Conservation (phyloP, 2,888 invertebrate genomes). For the Apomyelois bistriatella region DNA sequence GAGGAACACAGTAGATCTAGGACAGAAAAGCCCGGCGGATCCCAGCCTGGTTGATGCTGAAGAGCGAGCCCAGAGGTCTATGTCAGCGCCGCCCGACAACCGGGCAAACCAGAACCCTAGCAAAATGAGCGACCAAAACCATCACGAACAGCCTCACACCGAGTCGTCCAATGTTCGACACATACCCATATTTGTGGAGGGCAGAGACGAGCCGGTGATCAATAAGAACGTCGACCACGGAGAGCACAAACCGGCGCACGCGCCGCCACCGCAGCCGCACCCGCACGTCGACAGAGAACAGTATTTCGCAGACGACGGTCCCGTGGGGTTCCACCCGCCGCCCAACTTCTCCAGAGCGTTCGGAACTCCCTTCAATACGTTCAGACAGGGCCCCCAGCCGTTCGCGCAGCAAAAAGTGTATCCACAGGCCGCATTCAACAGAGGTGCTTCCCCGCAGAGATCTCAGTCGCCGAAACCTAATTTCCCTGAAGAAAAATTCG, state of each 20-base stretch:
- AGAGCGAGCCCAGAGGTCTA: slow-evolving; percentile 84
- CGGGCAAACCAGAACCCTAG: slow-evolving; percentile 42
- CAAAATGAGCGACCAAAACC: slow-evolving; percentile 60
- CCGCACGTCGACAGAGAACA: slow-evolving; percentile 67
- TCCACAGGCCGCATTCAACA: slow-evolving; percentile 56
- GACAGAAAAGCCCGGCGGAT: slow-evolving; percentile 82
- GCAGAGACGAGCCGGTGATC: slow-evolving; percentile 88
- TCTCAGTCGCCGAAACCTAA: slow-evolving; percentile 66
- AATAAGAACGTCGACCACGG: slow-evolving; percentile 78
- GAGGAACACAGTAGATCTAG: slow-evolving; percentile 89
- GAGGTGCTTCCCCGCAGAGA: slow-evolving; percentile 62
- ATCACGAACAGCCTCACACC: slow-evolving; percentile 43
- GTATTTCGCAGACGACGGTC: slow-evolving; percentile 62
- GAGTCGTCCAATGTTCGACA: slow-evolving; percentile 83
- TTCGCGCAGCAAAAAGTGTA: slow-evolving; percentile 74
- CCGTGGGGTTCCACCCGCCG: slow-evolving; percentile 58
- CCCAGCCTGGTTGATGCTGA: slow-evolving; percentile 73
- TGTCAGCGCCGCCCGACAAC: slow-evolving; percentile 88
- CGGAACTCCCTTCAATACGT: slow-evolving; percentile 61
- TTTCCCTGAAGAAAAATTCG: slow-evolving; percentile 58
- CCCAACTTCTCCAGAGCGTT: slow-evolving; percentile 69
- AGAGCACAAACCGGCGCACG: slow-evolving; percentile 54
- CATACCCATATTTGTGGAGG: slow-evolving; percentile 94
- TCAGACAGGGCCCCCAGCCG: slow-evolving; percentile 67
- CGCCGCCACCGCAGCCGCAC: slow-evolving; percentile 42